Base-by-base conservation (phyloP, 2,113 vertebrate species). In the Diphyllodes magnificus region DNA sequence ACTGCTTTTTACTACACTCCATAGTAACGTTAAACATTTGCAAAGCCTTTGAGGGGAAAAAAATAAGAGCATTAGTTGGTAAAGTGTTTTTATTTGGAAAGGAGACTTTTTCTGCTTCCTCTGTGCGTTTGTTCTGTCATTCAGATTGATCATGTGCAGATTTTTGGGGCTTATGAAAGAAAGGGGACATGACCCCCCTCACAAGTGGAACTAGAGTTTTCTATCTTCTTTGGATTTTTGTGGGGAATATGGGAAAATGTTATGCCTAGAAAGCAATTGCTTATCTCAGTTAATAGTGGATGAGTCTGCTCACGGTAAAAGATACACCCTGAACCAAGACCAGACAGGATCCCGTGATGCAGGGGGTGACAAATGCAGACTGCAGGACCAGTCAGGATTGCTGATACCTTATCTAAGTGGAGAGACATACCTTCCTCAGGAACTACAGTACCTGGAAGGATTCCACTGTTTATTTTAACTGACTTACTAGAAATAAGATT, bases 381-480 rank as follows among this genome's bases (percentile, higher is more conserved):
- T 60, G 31, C 56, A 56, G 77, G 64, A 56, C 51, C 30, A 59
- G 20, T 59, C 21, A 64, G 60, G 30, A 66, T 77, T 72, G 23
- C 76, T 86, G 75, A 75, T 82, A 60, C 15, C 76, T 83, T 75
- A 35, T 24, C 13, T 31, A 90, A 86, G 30, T 51, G 2, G 1
- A 20, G 56, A 71, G 37, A n/a, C 27, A 1, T 42, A 25, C 17
- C 80, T 81, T 70, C 45, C 23, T 90, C 1, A 8, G 68, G 68
- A 92, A 17, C 68, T 73, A 33, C 30, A 37, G 69, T 25, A 37
- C 30, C 68, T 91, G 51, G 71, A 88, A 92, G 57, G 49, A 75
- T 84, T 68, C 80, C 64, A 70, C 76, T 11, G 3, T 86, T 92
- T 93, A 64, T 95, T 94, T 92, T 91, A 86, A 86, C 69, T 84